phyloP scores from a whole-genome alignment of 2,797 vertebrate species.

The Synanceia verrucosa region DNA sequence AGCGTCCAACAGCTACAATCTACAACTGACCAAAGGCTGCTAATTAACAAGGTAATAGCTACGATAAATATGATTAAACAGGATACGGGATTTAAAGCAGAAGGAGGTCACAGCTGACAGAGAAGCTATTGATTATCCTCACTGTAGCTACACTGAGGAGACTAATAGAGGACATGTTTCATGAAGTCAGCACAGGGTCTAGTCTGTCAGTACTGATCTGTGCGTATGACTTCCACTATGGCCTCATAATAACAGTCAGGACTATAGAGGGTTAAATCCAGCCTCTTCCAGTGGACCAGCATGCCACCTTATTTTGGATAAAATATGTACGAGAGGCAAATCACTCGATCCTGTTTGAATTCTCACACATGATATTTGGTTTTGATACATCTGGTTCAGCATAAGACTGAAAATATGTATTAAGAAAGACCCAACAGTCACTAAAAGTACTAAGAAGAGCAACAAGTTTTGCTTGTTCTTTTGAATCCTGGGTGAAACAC shows the following conservation, averaged over 20 bases:
- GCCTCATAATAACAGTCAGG: background rate
- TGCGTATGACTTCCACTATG: background rate
- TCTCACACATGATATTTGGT: background rate
- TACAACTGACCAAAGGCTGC: background rate
- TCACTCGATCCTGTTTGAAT: background rate
- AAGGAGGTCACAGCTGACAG: constrained; percentile 20
- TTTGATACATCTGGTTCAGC: no score
- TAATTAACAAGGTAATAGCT: background rate
- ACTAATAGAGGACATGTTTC: constrained; percentile 12
- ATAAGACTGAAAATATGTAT: no score
- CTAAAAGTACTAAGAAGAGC: no score
- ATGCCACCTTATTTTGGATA: no score
- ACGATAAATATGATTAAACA: background rate
- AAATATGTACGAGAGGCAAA: background rate
- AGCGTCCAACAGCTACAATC: background rate
- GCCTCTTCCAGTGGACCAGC: no score
- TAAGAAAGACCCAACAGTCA: no score
- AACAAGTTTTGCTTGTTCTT: background rate
- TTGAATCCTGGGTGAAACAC: background rate
- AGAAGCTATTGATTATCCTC: constrained; percentile 23
- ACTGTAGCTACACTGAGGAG: constrained; percentile 10
- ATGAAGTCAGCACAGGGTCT: constrained; percentile 5
- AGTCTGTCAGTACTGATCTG: constrained; percentile 37
- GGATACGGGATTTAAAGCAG: constrained; percentile 16
- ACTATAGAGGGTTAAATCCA: background rate